phyloP scores from a whole-genome alignment of 2,797 vertebrate genomes.

The Eulemur coronatus region DNA sequence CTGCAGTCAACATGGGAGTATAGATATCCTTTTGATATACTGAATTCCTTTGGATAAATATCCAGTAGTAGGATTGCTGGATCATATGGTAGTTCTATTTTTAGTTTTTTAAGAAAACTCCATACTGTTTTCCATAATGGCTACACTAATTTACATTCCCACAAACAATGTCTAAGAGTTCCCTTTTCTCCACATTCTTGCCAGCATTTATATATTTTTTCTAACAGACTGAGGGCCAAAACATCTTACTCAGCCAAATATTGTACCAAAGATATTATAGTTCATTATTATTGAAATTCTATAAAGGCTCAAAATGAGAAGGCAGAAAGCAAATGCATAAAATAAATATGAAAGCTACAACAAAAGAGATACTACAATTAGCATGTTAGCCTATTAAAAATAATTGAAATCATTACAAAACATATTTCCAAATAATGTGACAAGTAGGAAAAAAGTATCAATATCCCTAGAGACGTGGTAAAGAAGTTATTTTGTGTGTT shows the following conservation, averaged over 20 bases:
- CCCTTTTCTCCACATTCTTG: neutral
- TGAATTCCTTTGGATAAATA: neutral
- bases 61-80: neutral
- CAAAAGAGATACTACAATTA: neutral
- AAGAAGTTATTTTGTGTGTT: neutral
- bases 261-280: neutral
- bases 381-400: neutral
- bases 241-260: neutral
- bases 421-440: neutral
- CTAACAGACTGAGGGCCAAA: neutral
- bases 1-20: neutral
- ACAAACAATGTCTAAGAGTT: neutral
- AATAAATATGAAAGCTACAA: neutral
- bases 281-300: neutral
- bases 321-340: neutral
- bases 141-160: neutral
- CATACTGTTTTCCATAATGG: neutral
- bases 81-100: neutral
- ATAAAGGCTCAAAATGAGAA: constrained; percentile 30
- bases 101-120: neutral
- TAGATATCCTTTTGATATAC: neutral
- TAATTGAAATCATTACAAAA: neutral
- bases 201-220: neutral
- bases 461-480: neutral
- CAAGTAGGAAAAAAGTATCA: neutral